Evolutionary conservation across 2,888 invertebrate genomes (phyloP), one percentile per base, ranked within the genome.

Genomic region (Iselma pallidipennis): DNA sequence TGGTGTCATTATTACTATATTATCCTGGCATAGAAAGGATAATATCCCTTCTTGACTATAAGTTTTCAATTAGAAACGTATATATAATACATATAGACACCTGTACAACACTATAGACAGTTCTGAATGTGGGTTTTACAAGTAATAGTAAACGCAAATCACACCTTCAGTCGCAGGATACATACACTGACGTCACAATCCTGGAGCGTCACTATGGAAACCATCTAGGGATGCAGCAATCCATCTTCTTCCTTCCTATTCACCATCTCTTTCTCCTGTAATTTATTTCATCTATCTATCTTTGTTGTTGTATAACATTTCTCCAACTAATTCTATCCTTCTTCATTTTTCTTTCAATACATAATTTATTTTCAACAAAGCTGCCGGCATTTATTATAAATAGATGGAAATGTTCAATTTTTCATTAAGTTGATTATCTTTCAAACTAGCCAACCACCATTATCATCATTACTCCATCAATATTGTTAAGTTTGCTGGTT

Each of bases 221-320:
- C 80, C 77, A 77, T 78, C 80, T 77, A 77, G 80, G 80, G 78
- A 78, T 79, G 78, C 76, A 72, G 77, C 75, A 73, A 75, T 76
- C 75, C 74, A 74, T 76, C 76, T 76, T 75, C 76, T 76, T 77
- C 74, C 69, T 72, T 74, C 74, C 75, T 70, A 65, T 70, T 72
- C 67, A 68, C 66, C 63, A 73, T 75, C 74, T 70, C 68, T 75
- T 70, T 72, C 75, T 78, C 74, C 71, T 72, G 73, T 74, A 75
- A 76, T 78, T 76, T 75, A 77, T 76, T 77, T 75, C 70, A 52
- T 66, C 60, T 54, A 50, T 69, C 70, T 66, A 60, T 77, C 74
- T 71, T 67, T 61, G 64, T 75, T 66, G 53, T 55, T 50, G 60
- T 67, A 63, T 37, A 37, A 37, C 9, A 37, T 37, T 16, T 7